Base-by-base conservation (phyloP, 2,113 vertebrate genomes). In the Benthochromis sp. region DNA sequence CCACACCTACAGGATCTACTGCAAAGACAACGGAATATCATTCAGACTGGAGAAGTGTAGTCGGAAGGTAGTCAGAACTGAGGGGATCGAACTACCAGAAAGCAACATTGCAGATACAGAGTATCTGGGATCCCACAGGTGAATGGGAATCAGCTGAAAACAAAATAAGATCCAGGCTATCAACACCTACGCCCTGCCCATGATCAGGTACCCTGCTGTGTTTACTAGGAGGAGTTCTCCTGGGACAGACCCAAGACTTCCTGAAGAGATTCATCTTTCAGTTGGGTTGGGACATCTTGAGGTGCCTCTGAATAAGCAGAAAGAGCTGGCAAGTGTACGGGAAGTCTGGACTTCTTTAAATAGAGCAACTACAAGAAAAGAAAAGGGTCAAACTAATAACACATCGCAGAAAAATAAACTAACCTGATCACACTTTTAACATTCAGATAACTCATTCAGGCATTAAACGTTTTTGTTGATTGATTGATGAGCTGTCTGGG, bases 21-120 rank as follows among this genome's bases (percentile, higher is more conserved):
- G 54, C 54, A 55, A 24, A 0, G 53, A 55, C 53, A 55, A 0
- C 0, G 4, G 53, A 24, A 55, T 27, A 0, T 27, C 11, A 0
- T 55, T 55, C 11, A 0, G 53, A 0, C 53, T 24, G 10, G 21
- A 27, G 53, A 27, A 24, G 0, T 24, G 21, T 13, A 24, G 53
- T 55, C 0, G 10, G 53, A 53, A 55, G 3, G 54, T 55, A 27
- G 54, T 8, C 7, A 55, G 21, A 14, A 14, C 12, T 13, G 0
- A 55, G 0, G 4, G 21, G 21, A 55, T 55, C 0, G 0, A 13
- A 55, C 54, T 55, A 8, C 54, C 11, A 55, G 11, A 55, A 55
- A 2, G 7, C 11, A 55, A 55, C 54, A 55, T 27, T 55, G 54
- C 54, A 55, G 54, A 27, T 8, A 27, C 11, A 55, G 2, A 27